Base-by-base conservation (phyloP, 2,888 invertebrate species). In the Philaethria dido region DNA sequence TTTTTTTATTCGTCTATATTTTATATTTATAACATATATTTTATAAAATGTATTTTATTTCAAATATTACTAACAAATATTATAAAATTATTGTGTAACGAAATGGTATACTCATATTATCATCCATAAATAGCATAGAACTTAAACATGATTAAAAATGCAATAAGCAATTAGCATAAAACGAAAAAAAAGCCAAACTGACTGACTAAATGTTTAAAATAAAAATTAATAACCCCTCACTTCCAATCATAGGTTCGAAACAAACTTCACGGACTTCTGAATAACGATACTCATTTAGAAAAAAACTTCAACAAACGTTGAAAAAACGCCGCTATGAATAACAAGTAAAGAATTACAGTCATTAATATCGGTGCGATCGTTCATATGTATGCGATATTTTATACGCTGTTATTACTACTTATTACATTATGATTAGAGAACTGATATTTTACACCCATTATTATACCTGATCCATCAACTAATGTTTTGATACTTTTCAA, bases 321-420 rank as follows among this genome's bases (percentile, higher is more conserved):
- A 59, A 42, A 64, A 65, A 60, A 54, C 55, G 50, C 59, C 20
- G 44, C 59, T 55, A 14, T 60, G 66, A 66, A 69, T 63, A 69
- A 69, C 63, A 69, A 69, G 63, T 66, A 63, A 69, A 47, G 69
- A 66, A 69, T 69, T 66, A 69, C 63, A 66, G 69, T 69, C 69
- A 69, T 69, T 66, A 69, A 69, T 66, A 69, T 69, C 69, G 55
- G 39, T 62, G 62, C 55, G 36, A 47, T 64, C 39, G 59, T 6
- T 64, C 50, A 44, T 66, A 61, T 54, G 65, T 54, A 68, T 44
- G 59, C 48, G 36, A 64, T 39, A 50, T 64, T 66, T 67, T 69
- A 33, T 69, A 60, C 54, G 22, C 52, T 69, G 62, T 69, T 69
- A 69, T 48, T 66, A 66, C 60, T 60, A 60, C 66, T 69, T 66